Percentiles rank a stretch among this genome's conserved stretches.
Conservation (phyloP, 2,797 vertebrate genomes). For the Crenichthys baileyi region DNA sequence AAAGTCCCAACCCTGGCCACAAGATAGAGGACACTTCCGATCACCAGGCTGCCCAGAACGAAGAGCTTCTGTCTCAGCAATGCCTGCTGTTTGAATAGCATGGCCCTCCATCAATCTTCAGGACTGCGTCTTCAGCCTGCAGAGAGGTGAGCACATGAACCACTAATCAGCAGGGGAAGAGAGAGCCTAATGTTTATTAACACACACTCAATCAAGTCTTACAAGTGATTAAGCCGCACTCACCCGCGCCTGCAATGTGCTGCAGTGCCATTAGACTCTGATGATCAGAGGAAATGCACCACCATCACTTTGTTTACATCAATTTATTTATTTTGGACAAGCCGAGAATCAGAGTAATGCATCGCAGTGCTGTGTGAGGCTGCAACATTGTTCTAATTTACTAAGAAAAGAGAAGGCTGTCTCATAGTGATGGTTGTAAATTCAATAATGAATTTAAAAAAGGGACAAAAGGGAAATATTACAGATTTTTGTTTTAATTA, state of each 20-base stretch:
- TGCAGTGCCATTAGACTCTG: constrained; percentile 49
- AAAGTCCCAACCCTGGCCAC: constrained; percentile 95
- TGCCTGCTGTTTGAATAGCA: constrained; percentile 98
- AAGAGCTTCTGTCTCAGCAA: constrained; percentile 98
- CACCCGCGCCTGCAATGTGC: constrained; percentile 48
- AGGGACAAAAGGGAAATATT: background rate
- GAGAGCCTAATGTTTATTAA: constrained; percentile 69
- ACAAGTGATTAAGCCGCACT: constrained; percentile 69
- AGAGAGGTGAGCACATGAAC: constrained; percentile 72
- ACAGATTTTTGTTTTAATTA: background rate
- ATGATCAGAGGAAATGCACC: constrained; percentile 35
- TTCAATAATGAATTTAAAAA: background rate
- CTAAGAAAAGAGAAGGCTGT: background rate
- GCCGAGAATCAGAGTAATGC: constrained; percentile 12
- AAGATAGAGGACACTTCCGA: constrained; percentile 95
- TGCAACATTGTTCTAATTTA: background rate
- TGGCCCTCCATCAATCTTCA: constrained; percentile 99
- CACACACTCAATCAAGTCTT: constrained; percentile 71
- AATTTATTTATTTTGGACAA: constrained; percentile 42
- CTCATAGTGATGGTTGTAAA: background rate
- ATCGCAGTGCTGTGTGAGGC: background rate
- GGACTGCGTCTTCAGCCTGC: constrained; percentile 89
- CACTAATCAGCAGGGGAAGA: constrained; percentile 64
- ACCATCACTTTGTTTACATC: constrained; percentile 26
- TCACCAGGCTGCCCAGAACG: constrained; percentile 92